These are phyloP conservation scores for Lasioglossum malachurum DNA, from an alignment of 2,888 invertebrate species.

Conservation along the genomic window DNA sequence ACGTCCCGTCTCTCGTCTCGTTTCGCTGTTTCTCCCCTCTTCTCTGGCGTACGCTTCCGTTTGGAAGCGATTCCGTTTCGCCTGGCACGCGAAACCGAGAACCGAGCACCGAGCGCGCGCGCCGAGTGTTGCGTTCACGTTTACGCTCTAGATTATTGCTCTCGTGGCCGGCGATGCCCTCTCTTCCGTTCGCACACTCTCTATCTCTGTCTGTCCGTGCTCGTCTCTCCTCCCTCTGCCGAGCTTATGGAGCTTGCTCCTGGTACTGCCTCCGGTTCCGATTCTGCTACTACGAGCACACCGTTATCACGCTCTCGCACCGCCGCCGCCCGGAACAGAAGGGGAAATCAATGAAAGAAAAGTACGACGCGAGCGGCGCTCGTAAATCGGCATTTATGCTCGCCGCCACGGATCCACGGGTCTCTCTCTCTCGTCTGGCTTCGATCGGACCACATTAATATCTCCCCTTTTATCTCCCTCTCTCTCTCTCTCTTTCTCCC, in stretches of 20 bases:
- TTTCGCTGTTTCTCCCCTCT: not conserved
- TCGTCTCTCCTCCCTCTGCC: conserved; percentile 19
- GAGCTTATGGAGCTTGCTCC: conserved; percentile 2
- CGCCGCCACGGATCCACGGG: conserved; percentile 47
- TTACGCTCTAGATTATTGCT: conserved; percentile 13
- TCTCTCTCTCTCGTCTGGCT: conserved; percentile 21
- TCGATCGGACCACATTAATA: conserved; percentile 4
- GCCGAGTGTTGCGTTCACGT: conserved; percentile 13
- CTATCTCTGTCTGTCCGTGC: conserved; percentile 16
- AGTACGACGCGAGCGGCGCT: conserved; percentile 77
- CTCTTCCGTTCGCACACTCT: not conserved
- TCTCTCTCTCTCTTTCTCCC: not conserved
- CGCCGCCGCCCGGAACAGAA: conserved; percentile 80
- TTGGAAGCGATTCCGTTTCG: conserved; percentile 5
- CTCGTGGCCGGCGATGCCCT: not conserved
- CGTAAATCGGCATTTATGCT: conserved; percentile 77
- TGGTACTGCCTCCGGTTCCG: not conserved
- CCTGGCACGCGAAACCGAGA: conserved; percentile 66
- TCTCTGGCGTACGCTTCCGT: not conserved
- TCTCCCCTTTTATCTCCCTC: not conserved
- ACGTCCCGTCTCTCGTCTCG: conserved; percentile 3
- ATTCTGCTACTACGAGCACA: conserved; percentile 18
- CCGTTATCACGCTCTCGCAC: conserved; percentile 75
- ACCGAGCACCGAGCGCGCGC: conserved; percentile 1
- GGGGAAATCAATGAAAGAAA: conserved; percentile 81